Base-by-base conservation (phyloP, 1,140 invertebrate genomes). In the Drosophila setifemur region DNA sequence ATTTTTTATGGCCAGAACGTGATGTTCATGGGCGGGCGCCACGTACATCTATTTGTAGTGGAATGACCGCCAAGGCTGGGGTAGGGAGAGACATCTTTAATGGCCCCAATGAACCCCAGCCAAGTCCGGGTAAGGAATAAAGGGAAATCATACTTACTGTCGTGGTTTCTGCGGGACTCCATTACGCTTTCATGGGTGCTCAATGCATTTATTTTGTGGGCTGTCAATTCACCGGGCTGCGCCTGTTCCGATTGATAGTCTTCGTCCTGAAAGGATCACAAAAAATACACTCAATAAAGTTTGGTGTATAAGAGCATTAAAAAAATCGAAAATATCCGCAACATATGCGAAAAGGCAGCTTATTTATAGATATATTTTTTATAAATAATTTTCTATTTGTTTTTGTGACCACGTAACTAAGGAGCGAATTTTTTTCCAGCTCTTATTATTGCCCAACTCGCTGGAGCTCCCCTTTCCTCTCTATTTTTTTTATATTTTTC, bases 1-100 rank as follows among this genome's bases (percentile, higher is more conserved):
- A 73, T 40, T 79, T 85, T 83, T 85, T 85, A 85, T 79, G 79
- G 55, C 54, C 81, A 40, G 48, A 85, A 85, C 81, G 79, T 85
- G 79, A 79, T 85, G 64, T 79, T 75, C 67, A 52, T 61, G 68
- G 53, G 61, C 58, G 70, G 77, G 47, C 57, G 64, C 43, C 61
- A 33, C 19, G 42, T 12, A 63, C 66, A 52, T 71, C 67, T 63
- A 71, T 75, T 71, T 71, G 29, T 33, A 53, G 55, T 23, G 21
- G 45, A 63, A 54, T 72, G 64, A 55, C 49, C 12, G n/a, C n/a
- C n/a, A n/a, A n/a, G n/a, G n/a, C n/a, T n/a, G 26, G 35, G 29
- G 37, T 44, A 35, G 18, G 35, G 40, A 35, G 40, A 35, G 37
- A 26, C 31, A 47, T 53, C 40, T 68, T 78, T 73, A 78, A 78